Base-by-base conservation (phyloP, 2,113 vertebrate species). In the Tetrax tetrax region DNA sequence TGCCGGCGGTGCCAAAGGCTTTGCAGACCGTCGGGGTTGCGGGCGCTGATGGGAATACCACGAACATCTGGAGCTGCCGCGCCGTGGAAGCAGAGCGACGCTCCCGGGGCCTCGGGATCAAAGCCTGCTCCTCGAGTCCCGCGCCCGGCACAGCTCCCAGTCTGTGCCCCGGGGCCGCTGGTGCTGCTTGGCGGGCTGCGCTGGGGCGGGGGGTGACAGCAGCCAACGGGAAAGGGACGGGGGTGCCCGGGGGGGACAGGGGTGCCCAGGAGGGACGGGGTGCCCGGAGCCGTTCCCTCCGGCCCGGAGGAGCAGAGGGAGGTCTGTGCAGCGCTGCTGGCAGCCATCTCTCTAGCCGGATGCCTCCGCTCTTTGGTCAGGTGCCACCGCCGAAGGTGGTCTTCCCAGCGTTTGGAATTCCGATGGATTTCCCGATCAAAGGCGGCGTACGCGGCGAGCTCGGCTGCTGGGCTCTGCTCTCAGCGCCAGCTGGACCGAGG, bases 381-480 rank as follows among this genome's bases (percentile, higher is more conserved):
- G 65, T 23, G 65, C 31, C 31, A 33, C 57, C 14, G 22, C 41
- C 5, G 1, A 12, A 17, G 29, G 28, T 41, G 70, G 33, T 20
- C 60, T 37, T n/a, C 3, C 2, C 10, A 25, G 25, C 5, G 2
- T 8, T 41, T 21, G 51, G 59, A 14, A 18, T 35, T 48, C 23
- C 33, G 10, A 1, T 9, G 66, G 28, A 11, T 66, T 61, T 35
- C 60, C 41, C 2, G 2, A 2, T 7, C 3, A n/a, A 28, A 38
- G 53, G 28, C 37, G 2, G 20, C 2, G 2, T 4, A 2, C 0
- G 23, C 2, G 4, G 63, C 16, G 23, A 13, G 33, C 56, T 25
- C 7, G 2, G 35, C 70, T 19, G 61, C 38, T 6, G 12, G 23
- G 0, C 57, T 11, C 4, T 29, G 61, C 51, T 60, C 28, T 9